Evolutionary conservation across 2,888 invertebrate genomes (phyloP), one percentile per base, ranked within the genome.

Genomic region (Clivina fossor): DNA sequence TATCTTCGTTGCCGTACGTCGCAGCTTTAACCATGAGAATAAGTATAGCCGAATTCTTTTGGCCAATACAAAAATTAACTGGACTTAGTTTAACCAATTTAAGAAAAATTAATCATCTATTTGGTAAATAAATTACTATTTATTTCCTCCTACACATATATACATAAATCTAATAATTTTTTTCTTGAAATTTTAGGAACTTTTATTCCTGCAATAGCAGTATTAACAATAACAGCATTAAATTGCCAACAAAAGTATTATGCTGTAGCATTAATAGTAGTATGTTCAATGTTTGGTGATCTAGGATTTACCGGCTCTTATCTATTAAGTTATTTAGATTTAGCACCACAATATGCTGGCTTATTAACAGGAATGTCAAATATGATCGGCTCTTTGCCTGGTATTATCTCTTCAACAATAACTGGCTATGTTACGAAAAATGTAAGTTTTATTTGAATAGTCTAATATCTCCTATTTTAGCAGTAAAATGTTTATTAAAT

Each of bases 311-410:
- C 73, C 15, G 76, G 73, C 4, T 75, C 74, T 1, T 78, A 76
- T 61, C 70, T 75, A 67, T 68, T 75, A 5, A 75, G 74, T 55
- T 66, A 74, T 30, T 66, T 78, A 15, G 77, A 76, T 58, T 64
- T 78, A 48, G 77, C 77, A 1, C 78, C 78, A 1, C 69, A 73
- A 2, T 75, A 69, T 63, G 70, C 76, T 1, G 77, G 77, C 1
- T 64, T 76, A 2, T 61, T 78, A 7, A 74, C 74, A 2, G 78
- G 77, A 1, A 62, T 76, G n/a, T 69, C 73, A 24, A 78, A 77
- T 56, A 71, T 73, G 11, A 62, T 74, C 48, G 75, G 71, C 1
- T 72, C 73, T 13, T 58, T 74, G 2, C 70, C 74, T 30, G 77
- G 77, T 7, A 72, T 76, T 58, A 40, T 74, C 2, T 69, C 73